Evolutionary conservation across 2,113 vertebrate species (phyloP).

Genomic region (Balaenoptera acutorostrata): DNA sequence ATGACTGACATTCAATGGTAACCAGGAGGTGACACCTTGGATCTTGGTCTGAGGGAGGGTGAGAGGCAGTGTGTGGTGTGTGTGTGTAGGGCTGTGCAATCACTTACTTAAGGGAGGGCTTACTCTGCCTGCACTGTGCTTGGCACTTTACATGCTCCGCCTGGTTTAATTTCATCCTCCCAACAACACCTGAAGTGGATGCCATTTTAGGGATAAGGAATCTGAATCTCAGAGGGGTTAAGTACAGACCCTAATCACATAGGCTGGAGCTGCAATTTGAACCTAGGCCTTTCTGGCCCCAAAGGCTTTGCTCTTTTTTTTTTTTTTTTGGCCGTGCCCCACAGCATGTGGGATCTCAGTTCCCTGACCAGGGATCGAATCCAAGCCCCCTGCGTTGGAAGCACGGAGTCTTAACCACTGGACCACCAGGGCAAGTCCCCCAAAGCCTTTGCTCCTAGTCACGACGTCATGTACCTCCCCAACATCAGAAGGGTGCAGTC

Average conservation of each 20-base stretch:
- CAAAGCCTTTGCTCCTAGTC: background rate
- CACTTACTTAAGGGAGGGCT: background rate
- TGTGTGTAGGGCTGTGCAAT: background rate
- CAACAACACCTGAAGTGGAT: background rate
- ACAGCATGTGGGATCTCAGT: too few species aligned
- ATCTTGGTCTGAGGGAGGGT: background rate
- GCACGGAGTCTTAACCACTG: background rate
- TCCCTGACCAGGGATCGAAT: too few species aligned
- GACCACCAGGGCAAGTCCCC: too few species aligned
- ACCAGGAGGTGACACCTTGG: background rate
- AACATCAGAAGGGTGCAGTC: background rate
- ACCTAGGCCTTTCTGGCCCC: background rate
- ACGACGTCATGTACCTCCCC: background rate
- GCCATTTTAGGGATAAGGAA: background rate
- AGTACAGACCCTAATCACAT: background rate
- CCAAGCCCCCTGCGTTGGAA: too few species aligned
- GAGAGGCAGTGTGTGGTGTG: background rate
- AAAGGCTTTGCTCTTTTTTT: background rate
- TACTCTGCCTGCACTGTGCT: background rate
- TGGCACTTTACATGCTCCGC: background rate
- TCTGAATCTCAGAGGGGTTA: background rate
- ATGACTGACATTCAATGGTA: background rate
- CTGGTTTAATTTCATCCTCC: background rate
- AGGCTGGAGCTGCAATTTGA: background rate
- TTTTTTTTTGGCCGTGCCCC: fast-evolving